Base-by-base conservation (phyloP, 1,140 invertebrate genomes). In the Chymomyza costata region DNA sequence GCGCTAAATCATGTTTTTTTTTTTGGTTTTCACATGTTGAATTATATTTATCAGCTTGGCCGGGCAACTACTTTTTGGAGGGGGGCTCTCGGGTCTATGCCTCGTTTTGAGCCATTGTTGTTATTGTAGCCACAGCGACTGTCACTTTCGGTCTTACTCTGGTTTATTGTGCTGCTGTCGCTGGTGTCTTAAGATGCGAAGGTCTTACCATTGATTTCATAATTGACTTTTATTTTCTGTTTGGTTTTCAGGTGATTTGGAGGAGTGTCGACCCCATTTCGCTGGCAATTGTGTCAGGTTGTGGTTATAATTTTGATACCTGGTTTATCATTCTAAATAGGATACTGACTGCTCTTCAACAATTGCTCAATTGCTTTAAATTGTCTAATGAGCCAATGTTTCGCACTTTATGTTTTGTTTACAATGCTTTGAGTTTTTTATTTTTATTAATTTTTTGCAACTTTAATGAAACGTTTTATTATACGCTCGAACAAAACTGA, bases 391-490 rank as follows among this genome's bases (percentile, higher is more conserved):
- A 3, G 16, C 30, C 28, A n/a, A 37, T 43, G 21, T 30, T 52
- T 51, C 55, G 48, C 44, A 41, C 30, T 32, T 31, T 60, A 45
- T 50, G 30, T 47, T 56, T 53, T 53, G 52, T 16, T 46, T 25
- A 43, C 19, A 25, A 25, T 31, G n/a, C n/a, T 61, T 59, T 40
- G 46, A 58, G 49, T 14, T 11, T 17, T 48, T 44, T 46, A 35
- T 53, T 30, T 25, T 44, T 44, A n/a, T 15, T 38, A 28, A 44
- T 48, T 74, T 56, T 66, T 66, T 80, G 66, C 66, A 71, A 67
- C 54, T 49, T 51, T 71, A 76, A 78, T 76, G 73, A 70, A 45
- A 51, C 63, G 62, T 51, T 76, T 78, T 71, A 59, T 54, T 64
- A 57, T 51, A 59, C 31, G 18, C 32, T 44, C 32, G 45, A 44